Evolutionary conservation across 2,113 vertebrate species (phyloP), one percentile per base, ranked within the genome.

Genomic region (Takifugu flavidus): DNA sequence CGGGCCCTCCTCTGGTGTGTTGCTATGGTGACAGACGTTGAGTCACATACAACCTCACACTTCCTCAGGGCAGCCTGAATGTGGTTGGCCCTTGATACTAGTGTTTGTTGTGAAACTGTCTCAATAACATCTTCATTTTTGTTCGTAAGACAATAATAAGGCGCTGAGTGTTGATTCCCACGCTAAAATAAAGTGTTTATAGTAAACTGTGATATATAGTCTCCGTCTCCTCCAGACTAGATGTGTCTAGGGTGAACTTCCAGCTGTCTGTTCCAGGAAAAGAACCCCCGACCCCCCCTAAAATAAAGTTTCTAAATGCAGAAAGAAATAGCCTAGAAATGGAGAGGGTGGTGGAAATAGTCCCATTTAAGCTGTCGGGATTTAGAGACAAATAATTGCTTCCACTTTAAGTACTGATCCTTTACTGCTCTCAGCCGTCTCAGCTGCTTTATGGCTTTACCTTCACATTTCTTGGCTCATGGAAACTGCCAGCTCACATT

Each of bases 1-100:
- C 52, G 26, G 71, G 63, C 71, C 52, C 53, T 74, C 50, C 72
- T 62, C 75, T 60, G 43, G 57, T 75, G 77, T 74, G 85, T 89
- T 88, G 72, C 83, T 61, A 89, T 89, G 81, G 88, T 67, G 78
- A 88, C 78, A 83, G 87, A 85, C 81, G 70, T 54, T 77, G 75
- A 86, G 77, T 82, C 83, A 76, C 49, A 70, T 49, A 70, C 57
- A 62, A 47, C 57, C 14, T 2, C 53, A 50, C 56, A 62, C 66
- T 25, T 49, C 46, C 67, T 34, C 27, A 34, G 64, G 25, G 25
- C 13, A 62, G 39, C 29, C 58, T 61, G 57, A 43, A 62, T 62
- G n/a, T 68, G 55, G 59, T 65, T 46, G 60, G 54, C 45, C 53
- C 13, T 66, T 76, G 26, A 59, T 58, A 57, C 42, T 51, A 11